These are phyloP conservation scores for Aphaenogaster floridana DNA, from an alignment of 1,140 invertebrate species.

Conservation along the genomic window DNA sequence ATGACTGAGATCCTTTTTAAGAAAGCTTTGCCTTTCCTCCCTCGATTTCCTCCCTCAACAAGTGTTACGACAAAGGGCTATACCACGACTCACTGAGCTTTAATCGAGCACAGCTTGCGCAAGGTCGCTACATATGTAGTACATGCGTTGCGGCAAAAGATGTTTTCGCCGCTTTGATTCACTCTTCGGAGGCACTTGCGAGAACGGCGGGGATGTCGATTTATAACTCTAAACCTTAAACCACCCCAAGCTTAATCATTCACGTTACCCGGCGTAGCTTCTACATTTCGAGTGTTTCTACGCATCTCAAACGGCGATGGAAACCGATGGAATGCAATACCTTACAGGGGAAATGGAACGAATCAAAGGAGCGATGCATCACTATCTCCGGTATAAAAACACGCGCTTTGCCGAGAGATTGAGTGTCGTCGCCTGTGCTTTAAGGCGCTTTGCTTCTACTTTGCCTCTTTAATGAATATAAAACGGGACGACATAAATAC, in stretches of 20 bases:
- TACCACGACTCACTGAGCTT: slow-evolving; percentile 58
- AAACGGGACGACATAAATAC: background rate
- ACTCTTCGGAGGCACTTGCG: slow-evolving; percentile 39
- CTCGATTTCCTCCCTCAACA: slow-evolving; percentile 44
- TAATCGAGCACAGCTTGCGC: slow-evolving; percentile 56
- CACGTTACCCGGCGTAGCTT: slow-evolving; percentile 16
- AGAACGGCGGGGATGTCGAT: slow-evolving; percentile 20
- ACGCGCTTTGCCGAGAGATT: background rate
- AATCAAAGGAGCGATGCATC: slow-evolving; percentile 50
- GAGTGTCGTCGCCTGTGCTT: slow-evolving; percentile 17
- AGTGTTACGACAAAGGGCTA: slow-evolving; percentile 59
- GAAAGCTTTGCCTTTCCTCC: background rate
- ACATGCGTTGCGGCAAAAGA: slow-evolving; percentile 42
- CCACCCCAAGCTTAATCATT: slow-evolving; percentile 61
- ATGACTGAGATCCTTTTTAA: background rate
- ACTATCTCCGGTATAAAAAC: slow-evolving; percentile 39
- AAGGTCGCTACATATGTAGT: slow-evolving; percentile 50
- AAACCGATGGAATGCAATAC: slow-evolving; percentile 42
- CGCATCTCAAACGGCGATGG: slow-evolving; percentile 41
- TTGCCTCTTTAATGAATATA: slow-evolving; percentile 42
- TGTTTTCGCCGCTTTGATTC: slow-evolving; percentile 38
- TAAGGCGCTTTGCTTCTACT: slow-evolving; percentile 27
- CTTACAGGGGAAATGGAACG: slow-evolving; percentile 27
- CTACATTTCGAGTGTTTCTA: slow-evolving; percentile 18
- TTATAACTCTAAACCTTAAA: slow-evolving; percentile 55